Conservation (phyloP, 53 echinoderm and acorn worm genomes). For the Holothuria leucospilota region DNA sequence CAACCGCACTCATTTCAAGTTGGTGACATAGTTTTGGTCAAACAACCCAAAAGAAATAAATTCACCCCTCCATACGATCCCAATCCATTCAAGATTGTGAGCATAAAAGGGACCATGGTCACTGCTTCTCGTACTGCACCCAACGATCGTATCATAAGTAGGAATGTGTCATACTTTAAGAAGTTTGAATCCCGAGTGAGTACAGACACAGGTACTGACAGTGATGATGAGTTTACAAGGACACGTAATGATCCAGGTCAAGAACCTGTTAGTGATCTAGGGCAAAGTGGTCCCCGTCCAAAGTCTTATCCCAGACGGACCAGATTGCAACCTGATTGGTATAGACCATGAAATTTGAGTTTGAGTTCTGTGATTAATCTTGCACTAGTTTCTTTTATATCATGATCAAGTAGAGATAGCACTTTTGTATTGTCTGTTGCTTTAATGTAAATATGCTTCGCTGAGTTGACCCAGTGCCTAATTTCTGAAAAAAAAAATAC, state of each 20-base stretch:
- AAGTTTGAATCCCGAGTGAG: neutral
- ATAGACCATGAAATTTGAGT: neutral
- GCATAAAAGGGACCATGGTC: neutral
- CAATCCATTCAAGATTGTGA: neutral
- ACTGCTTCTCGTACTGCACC: neutral
- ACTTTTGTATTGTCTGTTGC: neutral
- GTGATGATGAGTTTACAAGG: neutral
- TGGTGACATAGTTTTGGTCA: neutral
- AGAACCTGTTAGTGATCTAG: neutral
- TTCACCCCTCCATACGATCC: slow-evolving; percentile 13
- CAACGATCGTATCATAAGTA: neutral
- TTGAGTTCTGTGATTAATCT: neutral
- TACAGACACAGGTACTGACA: neutral
- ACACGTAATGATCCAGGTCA: neutral
- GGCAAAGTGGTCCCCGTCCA: neutral
- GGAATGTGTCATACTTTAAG: neutral
- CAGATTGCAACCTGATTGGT: slow-evolving; percentile 16
- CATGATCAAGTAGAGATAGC: neutral
- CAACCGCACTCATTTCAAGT: neutral
- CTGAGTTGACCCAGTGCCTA: neutral
- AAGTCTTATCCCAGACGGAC: slow-evolving; percentile 1
- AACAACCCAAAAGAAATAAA: slow-evolving; percentile 4
- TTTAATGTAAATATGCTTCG: neutral
- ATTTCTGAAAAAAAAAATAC: neutral
- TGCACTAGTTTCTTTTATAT: neutral